phyloP scores from a whole-genome alignment of 2,113 vertebrate genomes.

The pig (Sus scrofa) region T2T-Sscrofa CM000826.6:104196501-104197000 shows the following conservation, averaged over 20 bases:
- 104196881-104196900: not conserved
- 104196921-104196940: slow-evolving; percentile 15
- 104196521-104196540: not conserved
- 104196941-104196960: not conserved
- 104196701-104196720: not conserved
- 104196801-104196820: not conserved
- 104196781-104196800: not conserved
- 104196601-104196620: not conserved
- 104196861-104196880: not conserved
- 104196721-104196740: not conserved
- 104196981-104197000: not conserved
- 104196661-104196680: not conserved
- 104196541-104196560: not conserved
- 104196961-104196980: not conserved
- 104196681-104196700: not conserved
- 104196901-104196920: not conserved
- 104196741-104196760: not conserved
- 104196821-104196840: not conserved
- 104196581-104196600: not conserved
- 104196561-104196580: not conserved
- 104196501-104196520: no score
- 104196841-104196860: not conserved
- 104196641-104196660: not conserved
- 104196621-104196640: not conserved
- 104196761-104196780: not conserved